These are phyloP conservation scores for Pseudochromis fuscus DNA, from an alignment of 2,797 vertebrate species.

Conservation along the genomic window DNA sequence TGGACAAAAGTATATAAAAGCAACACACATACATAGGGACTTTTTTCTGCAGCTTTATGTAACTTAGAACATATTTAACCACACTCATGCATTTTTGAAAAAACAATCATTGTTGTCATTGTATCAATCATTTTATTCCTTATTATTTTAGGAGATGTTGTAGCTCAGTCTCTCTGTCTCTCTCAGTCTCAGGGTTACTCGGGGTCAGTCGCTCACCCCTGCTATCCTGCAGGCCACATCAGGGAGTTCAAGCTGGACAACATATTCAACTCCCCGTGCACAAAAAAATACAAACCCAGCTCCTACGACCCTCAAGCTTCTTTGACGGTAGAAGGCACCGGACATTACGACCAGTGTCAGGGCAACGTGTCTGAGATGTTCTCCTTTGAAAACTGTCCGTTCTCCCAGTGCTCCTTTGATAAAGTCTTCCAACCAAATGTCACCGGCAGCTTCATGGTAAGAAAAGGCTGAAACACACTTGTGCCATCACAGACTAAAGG, in stretches of 20 bases:
- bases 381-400: slow-evolving; percentile 81
- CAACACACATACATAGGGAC: background rate
- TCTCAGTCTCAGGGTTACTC: slow-evolving; percentile 76
- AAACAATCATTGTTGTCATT: too few relatives aligned
- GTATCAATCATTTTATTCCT: too few relatives aligned
- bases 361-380: slow-evolving; percentile 83
- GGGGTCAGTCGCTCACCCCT: slow-evolving; percentile 80
- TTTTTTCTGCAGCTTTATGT: too few relatives aligned
- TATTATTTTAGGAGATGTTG: background rate
- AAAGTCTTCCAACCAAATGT: slow-evolving; percentile 85
- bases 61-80: too few relatives aligned
- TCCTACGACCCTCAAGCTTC: background rate
- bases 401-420: slow-evolving; percentile 85
- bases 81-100: too few relatives aligned
- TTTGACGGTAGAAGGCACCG: slow-evolving; percentile 81
- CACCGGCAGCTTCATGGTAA: slow-evolving; percentile 87
- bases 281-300: background rate
- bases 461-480: slow-evolving; percentile 34
- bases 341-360: slow-evolving; percentile 79
- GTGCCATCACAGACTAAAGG: slow-evolving; percentile 2
- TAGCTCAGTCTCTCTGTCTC: background rate
- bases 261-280: slow-evolving; percentile 85
- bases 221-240: slow-evolving; percentile 83
- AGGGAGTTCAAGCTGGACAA: slow-evolving; percentile 49
- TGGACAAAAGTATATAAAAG: background rate